phyloP scores from a whole-genome alignment of 2,113 vertebrate genomes.

The Ctenomys sociabilis region DNA sequence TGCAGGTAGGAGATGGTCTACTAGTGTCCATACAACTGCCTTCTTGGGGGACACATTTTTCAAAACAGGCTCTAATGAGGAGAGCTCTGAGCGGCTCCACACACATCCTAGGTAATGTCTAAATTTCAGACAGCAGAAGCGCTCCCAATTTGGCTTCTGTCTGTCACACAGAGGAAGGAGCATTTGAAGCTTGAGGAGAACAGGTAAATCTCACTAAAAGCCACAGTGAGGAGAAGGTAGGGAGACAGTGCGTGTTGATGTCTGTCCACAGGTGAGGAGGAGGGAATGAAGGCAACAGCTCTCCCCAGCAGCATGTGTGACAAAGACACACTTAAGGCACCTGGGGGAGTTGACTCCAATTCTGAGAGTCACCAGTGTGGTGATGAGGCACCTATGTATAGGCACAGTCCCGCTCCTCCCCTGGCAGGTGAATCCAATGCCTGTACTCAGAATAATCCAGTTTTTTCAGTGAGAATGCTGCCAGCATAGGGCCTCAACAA shows the following conservation, averaged over 20 bases:
- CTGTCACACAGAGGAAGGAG: neutral
- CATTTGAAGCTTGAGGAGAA: neutral
- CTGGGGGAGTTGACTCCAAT: slow-evolving; percentile 63
- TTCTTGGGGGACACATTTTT: neutral
- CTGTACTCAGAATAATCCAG: neutral
- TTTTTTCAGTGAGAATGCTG: neutral
- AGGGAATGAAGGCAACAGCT: neutral
- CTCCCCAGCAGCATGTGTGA: slow-evolving; percentile 32
- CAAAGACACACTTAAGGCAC: slow-evolving; percentile 81
- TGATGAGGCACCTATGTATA: neutral
- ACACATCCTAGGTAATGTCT: neutral
- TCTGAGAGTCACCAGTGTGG: neutral
- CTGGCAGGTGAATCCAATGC: slow-evolving; percentile 21
- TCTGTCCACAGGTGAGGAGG: neutral
- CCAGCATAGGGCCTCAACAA: neutral
- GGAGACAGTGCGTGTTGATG: neutral
- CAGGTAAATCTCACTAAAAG: neutral
- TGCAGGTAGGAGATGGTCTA: neutral
- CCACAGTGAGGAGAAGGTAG: neutral
- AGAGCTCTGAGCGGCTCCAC: neutral
- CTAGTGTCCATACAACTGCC: neutral
- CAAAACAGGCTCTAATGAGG: neutral
- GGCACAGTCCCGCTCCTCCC: neutral
- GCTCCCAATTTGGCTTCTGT: neutral
- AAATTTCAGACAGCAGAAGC: neutral